Base-by-base conservation (phyloP, 23 tunicate species). In the Aplidium turbinatum region DNA sequence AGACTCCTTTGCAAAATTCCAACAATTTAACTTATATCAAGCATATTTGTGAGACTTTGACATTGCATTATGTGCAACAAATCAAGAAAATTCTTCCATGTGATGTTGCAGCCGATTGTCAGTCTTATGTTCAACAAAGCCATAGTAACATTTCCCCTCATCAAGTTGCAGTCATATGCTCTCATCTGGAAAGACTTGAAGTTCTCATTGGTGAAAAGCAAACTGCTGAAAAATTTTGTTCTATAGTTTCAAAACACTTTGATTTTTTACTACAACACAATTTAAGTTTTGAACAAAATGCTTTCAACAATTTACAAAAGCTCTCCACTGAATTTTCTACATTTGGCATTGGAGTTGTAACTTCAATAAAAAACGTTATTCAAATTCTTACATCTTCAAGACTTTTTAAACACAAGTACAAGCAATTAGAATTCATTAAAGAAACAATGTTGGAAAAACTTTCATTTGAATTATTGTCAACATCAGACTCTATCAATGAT, bases 371-470 rank as follows among this genome's bases (percentile, higher is more conserved):
- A 45, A 30, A 62, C 19, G 56, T 76, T 45, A 39, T 62, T 40
- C 36, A 47, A n/a, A 40, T 62, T 11, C 47, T 76, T 25, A 42
- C 68, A 18, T 76, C 72, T 62, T 38, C 67, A 1, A 45, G 62
- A 16, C 22, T 76, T 39, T 76, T 27, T 33, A 61, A 61, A 45
- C 35, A 46, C 39, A 54, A 46, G 25, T 16, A 60, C 4, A 38
- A 71, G 63, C 66, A 58, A 25, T 3, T 63, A 21, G 25, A n/a
- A 1, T 81, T 66, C 33, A 55, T 88, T 19, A 60, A 85, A 23
- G 87, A 88, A 16, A 47, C 77, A 0, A 75, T 88, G 42, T 63
- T 88, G 18, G 87, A 88, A 68, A 81, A 88, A 47, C 55, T 88
- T 5, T 57, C 85, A 13, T 57, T 65, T 58, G 83, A 82, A 61